Base-by-base conservation (phyloP, 2,113 vertebrate genomes). In the Seriola quinqueradiata region DNA sequence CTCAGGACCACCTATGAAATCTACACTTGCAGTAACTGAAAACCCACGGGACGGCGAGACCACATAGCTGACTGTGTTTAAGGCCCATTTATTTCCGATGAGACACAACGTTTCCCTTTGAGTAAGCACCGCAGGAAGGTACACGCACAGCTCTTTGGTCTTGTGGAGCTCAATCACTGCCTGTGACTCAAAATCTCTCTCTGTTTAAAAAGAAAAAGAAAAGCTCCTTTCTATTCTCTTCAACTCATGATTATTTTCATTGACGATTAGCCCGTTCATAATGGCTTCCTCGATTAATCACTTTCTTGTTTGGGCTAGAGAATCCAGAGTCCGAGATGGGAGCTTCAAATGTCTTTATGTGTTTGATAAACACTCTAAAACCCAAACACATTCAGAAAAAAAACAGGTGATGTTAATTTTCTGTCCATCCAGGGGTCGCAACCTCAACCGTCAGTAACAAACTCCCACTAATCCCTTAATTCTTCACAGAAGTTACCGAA, bases 1-100 rank as follows among this genome's bases (percentile, higher is more conserved):
- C 46, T 68, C 57, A 5, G 28, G 77, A 80, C 61, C 61, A 73
- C 68, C 81, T 42, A 7, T 58, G 85, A 76, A 71, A 81, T 9
- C 28, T 0, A 50, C 63, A 65, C 79, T 57, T 2, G 21, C 52
- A 77, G 65, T 2, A 57, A 82, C 60, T 46, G 0, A 48, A 17
- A 23, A n/a, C 46, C 16, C 0, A 1, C 1, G 13, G 19, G 59
- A 19, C 19, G 32, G 67, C 10, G 3, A 23, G 64, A 13, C 6
- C 59, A 9, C 79, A 70, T 5, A 25, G 74, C 57, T 10, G 6
- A 65, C 74, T 9, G 48, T 58, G 80, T 79, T 70, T 75, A 36
- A 36, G 32, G 3, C 46, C 59, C 42, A 70, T 75, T 70, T 34
- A 75, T 75, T 64, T 79, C 70, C 17, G 36, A 75, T n/a, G 17